Conservation (phyloP, 2,888 invertebrate genomes). For the Plebejus anna region DNA sequence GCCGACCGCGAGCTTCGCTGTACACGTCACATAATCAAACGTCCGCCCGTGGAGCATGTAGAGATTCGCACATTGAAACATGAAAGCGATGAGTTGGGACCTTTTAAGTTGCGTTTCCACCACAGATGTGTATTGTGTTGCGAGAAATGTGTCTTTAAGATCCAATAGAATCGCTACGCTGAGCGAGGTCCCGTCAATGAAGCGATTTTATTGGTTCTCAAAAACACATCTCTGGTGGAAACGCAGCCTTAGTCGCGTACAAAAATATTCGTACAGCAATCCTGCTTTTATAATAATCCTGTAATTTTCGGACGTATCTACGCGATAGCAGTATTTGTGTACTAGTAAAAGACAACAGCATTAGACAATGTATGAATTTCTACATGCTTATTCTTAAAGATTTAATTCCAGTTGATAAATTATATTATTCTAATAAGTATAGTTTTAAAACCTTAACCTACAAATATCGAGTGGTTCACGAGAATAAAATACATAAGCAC, state of each 20-base stretch:
- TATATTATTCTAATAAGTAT: neutral
- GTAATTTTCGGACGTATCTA: neutral
- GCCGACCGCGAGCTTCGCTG: slow-evolving; percentile 50
- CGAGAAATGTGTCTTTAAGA: too few species aligned
- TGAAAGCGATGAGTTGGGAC: neutral
- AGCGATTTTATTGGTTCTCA: too few species aligned
- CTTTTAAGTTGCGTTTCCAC: too few species aligned
- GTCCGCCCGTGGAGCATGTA: too few species aligned
- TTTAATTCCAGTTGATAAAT: neutral
- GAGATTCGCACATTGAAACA: neutral
- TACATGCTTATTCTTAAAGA: neutral
- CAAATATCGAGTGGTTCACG: slow-evolving; percentile 31
- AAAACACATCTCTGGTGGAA: too few species aligned
- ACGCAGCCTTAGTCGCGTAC: too few species aligned
- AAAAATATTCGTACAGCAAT: neutral
- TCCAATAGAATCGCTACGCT: too few species aligned
- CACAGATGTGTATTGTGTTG: too few species aligned
- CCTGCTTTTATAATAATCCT: neutral
- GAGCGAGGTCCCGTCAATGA: too few species aligned
- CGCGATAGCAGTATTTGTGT: neutral
- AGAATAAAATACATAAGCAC: neutral
- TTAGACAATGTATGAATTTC: neutral
- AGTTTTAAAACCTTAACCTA: neutral
- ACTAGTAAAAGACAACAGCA: neutral
- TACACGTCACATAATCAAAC: neutral